Evolutionary conservation across 2,888 invertebrate species (phyloP).

Genomic region (Drosophila formosana): DNA sequence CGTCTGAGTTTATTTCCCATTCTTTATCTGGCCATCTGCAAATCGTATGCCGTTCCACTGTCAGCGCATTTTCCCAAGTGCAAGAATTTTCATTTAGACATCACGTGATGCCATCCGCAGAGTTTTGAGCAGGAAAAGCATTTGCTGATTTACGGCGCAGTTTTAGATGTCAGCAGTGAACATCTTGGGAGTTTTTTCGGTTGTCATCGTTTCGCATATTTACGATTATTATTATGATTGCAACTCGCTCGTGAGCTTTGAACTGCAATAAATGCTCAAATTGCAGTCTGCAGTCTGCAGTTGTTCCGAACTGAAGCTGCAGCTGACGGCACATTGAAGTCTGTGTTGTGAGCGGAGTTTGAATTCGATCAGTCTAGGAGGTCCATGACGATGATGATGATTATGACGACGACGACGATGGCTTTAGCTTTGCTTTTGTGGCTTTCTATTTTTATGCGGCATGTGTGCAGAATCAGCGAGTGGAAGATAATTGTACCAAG

Average conservation of each 20-base stretch:
- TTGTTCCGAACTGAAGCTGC: constrained; percentile 40
- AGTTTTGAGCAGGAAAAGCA: constrained; percentile 36
- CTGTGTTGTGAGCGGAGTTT: background rate
- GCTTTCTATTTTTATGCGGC: constrained; percentile 65
- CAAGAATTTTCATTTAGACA: constrained; percentile 51
- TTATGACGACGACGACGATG: background rate
- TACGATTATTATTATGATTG: constrained; percentile 71
- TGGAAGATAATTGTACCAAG: constrained; percentile 76
- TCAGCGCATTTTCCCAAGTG: constrained; percentile 23
- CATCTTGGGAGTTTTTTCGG: constrained; percentile 43
- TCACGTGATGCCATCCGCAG: constrained; percentile 12
- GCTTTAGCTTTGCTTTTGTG: constrained; percentile 10
- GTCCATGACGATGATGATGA: background rate
- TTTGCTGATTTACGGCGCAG: constrained; percentile 60
- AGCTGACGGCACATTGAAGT: background rate
- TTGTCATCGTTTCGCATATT: constrained; percentile 71
- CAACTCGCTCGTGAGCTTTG: constrained; percentile 59
- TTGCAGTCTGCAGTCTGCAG: constrained; percentile 42
- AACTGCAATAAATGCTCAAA: constrained; percentile 41
- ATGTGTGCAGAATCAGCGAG: constrained; percentile 72
- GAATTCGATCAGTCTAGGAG: constrained; percentile 14
- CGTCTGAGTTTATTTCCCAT: constrained; percentile 41
- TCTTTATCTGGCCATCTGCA: constrained; percentile 34
- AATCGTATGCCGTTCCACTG: constrained; percentile 1
- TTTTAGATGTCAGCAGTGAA: constrained; percentile 63